Conservation (phyloP, 1,140 invertebrate species). For the Kradibia gibbosae region DNA sequence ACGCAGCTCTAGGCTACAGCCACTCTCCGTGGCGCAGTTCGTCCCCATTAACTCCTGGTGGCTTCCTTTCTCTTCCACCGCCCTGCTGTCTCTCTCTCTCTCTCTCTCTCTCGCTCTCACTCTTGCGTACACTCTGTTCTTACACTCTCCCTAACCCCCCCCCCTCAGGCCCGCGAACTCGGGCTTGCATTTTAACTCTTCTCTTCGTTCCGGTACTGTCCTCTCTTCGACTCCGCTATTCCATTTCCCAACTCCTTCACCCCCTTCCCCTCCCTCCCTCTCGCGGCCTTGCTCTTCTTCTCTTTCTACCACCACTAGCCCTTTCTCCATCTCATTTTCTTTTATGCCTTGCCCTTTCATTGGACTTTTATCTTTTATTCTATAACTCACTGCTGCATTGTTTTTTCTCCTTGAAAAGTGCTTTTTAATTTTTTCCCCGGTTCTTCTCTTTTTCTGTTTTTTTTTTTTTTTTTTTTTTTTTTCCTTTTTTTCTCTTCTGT, state of each 20-base stretch:
- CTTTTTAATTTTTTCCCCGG: constrained; percentile 23
- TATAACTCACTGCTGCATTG: background rate
- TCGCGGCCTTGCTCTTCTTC: constrained; percentile 33
- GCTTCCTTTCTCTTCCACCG: constrained; percentile 40
- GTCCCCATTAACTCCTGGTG: constrained; percentile 69
- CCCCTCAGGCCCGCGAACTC: too few species aligned
- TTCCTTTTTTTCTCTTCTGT: too few species aligned
- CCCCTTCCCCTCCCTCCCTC: background rate
- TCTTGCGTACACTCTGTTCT: too few species aligned
- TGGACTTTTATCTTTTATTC: background rate
- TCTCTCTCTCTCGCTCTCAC: constrained; percentile 37
- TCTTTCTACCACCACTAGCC: background rate
- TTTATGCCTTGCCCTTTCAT: constrained; percentile 32
- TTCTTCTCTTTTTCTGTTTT: background rate
- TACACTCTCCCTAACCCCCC: constrained; percentile 24
- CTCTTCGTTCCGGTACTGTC: constrained; percentile 20
- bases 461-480: background rate
- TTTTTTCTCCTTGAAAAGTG: constrained; percentile 11
- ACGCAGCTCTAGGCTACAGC: constrained; percentile 70
- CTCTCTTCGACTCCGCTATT: constrained; percentile 13
- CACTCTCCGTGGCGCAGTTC: constrained; percentile 65
- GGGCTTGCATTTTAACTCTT: constrained; percentile 36
- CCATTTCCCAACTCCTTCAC: constrained; percentile 19
- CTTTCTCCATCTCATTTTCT: constrained; percentile 36
- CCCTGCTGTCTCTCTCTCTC: background rate